Evolutionary conservation across 2,888 invertebrate species (phyloP).

Genomic region (Pollenia griseotomentosa): DNA sequence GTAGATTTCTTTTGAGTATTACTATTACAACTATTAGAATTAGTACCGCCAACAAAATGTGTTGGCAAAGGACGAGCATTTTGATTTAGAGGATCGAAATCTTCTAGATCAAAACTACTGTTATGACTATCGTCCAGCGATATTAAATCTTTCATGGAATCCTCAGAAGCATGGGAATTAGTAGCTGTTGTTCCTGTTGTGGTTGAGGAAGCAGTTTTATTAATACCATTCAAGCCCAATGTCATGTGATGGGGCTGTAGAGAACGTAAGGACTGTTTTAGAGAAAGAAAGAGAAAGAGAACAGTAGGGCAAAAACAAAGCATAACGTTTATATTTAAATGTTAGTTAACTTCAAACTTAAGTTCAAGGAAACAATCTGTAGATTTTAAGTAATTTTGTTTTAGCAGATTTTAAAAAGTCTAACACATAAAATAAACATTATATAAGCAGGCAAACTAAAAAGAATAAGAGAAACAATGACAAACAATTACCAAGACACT

Average conservation of each 20-base stretch:
- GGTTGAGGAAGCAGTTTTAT: constrained; percentile 36
- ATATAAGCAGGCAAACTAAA: constrained; percentile 47
- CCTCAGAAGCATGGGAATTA: constrained; percentile 77
- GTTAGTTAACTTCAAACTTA: constrained; percentile 29
- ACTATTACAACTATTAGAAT: constrained; percentile 45
- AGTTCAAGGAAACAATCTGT: neutral
- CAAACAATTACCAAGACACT: constrained; percentile 49
- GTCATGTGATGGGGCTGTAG: constrained; percentile 76
- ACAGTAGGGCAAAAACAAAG: constrained; percentile 51
- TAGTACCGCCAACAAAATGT: constrained; percentile 46
- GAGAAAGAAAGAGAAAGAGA: constrained; percentile 42
- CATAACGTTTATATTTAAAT: constrained; percentile 57
- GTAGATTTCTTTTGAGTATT: constrained; percentile 78
- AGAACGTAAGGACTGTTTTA: constrained; percentile 78
- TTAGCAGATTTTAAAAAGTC: neutral
- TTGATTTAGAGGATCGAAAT: constrained; percentile 88
- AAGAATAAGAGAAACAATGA: neutral
- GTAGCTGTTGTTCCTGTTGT: constrained; percentile 56
- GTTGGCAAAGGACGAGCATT: constrained; percentile 84
- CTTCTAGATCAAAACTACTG: constrained; percentile 86
- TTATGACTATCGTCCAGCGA: constrained; percentile 88
- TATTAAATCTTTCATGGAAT: constrained; percentile 87
- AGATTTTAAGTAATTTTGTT: neutral
- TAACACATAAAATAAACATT: neutral
- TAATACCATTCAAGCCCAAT: constrained; percentile 65